Evolutionary conservation across 2,113 vertebrate genomes (phyloP).

Genomic region (Cacatua alba): DNA sequence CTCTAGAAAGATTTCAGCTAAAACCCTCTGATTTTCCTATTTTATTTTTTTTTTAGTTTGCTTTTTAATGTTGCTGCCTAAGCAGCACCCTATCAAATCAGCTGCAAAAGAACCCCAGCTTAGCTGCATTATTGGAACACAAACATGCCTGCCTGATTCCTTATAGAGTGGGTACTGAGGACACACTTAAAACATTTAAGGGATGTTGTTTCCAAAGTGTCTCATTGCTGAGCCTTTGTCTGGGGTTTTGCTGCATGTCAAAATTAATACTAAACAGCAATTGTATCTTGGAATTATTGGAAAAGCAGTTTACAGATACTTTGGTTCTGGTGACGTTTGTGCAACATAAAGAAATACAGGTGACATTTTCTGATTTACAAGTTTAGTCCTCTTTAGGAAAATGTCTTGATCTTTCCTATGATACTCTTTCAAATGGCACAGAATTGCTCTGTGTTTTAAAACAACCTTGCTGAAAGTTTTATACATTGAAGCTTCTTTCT

Average conservation of each 20-base stretch:
- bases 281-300: neutral
- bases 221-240: neutral
- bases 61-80: neutral
- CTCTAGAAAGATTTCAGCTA: neutral
- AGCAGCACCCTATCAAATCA: neutral
- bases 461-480: constrained; percentile 11
- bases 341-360: neutral
- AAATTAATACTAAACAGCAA: neutral
- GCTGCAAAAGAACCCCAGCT: neutral
- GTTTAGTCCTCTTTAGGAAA: neutral
- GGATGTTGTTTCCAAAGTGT: neutral
- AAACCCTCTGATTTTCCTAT: neutral
- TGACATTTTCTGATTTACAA: neutral
- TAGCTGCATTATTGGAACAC: neutral
- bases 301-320: neutral
- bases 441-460: neutral
- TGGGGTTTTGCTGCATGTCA: neutral
- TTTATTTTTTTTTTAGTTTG: neutral
- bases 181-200: neutral
- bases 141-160: neutral
- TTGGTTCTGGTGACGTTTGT: neutral
- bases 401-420: neutral
- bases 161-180: neutral
- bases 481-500: constrained; percentile 26
- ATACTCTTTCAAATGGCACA: neutral